Percentiles rank a stretch among this genome's conserved stretches.
Evolutionary conservation across 2,888 invertebrate species (phyloP).

Genomic region (Polydrusus cervinus): DNA sequence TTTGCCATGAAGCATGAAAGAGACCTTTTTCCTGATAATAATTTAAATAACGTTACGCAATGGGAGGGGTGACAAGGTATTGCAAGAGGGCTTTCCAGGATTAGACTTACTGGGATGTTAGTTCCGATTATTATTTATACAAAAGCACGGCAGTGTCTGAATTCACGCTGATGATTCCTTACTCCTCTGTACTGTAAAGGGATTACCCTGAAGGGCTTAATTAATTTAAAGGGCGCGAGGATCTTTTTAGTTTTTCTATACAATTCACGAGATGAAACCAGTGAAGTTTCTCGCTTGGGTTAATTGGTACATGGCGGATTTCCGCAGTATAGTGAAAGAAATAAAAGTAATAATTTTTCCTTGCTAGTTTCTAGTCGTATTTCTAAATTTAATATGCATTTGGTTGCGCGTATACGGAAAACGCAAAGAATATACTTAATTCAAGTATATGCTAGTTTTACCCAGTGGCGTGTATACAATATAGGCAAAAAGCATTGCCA

Average conservation of each 20-base stretch:
- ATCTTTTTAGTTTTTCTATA: slow-evolving; percentile 4
- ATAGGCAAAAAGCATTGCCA: too few relatives aligned
- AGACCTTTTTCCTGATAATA: slow-evolving; percentile 48
- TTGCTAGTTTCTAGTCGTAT: too few relatives aligned
- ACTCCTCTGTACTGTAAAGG: slow-evolving; percentile 55
- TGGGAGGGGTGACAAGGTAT: slow-evolving; percentile 44
- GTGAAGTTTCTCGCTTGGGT: background rate
- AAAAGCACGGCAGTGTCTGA: slow-evolving; percentile 57
- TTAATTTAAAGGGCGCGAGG: slow-evolving; percentile 56
- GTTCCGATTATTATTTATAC: slow-evolving; percentile 54
- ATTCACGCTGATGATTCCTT: slow-evolving; percentile 61
- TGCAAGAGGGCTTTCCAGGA: slow-evolving; percentile 46
- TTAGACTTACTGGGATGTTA: slow-evolving; percentile 46
- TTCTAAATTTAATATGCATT: too few relatives aligned
- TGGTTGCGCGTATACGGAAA: too few relatives aligned
- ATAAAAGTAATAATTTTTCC: too few relatives aligned
- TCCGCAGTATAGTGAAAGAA: too few relatives aligned
- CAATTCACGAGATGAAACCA: slow-evolving; percentile 7
- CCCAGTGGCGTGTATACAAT: too few relatives aligned
- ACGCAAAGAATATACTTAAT: too few relatives aligned
- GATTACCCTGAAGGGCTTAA: slow-evolving; percentile 60
- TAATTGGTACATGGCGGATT: background rate
- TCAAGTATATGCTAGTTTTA: too few relatives aligned
- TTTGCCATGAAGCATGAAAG: slow-evolving; percentile 22
- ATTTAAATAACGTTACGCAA: slow-evolving; percentile 43